These are phyloP conservation scores for Enhydra lutris DNA, from an alignment of 2,113 vertebrate genomes.

Conservation along the genomic window DNA sequence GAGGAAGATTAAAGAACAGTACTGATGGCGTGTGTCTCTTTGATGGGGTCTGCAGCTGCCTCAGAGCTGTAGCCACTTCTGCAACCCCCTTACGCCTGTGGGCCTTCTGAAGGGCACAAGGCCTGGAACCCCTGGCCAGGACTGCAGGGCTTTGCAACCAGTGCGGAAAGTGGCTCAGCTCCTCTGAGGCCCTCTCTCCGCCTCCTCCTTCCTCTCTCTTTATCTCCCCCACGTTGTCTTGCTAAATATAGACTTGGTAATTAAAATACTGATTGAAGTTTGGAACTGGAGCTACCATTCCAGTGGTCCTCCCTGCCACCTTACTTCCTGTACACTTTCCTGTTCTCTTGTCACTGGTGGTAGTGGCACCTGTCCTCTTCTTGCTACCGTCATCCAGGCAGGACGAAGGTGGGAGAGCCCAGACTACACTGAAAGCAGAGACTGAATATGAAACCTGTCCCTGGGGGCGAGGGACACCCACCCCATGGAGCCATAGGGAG, in stretches of 20 bases:
- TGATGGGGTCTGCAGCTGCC: conserved; percentile 40
- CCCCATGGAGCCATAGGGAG: background rate
- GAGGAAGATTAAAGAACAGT: conserved; percentile 58
- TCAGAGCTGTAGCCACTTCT: background rate
- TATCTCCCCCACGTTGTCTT: conserved; percentile 31
- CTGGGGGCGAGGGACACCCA: background rate
- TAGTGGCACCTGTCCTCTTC: background rate
- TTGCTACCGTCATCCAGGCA: background rate
- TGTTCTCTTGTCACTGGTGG: background rate
- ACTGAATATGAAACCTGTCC: background rate
- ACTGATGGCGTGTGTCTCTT: background rate
- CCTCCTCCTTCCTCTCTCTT: conserved; percentile 29
- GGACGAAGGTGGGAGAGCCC: background rate
- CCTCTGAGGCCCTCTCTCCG: conserved; percentile 39
- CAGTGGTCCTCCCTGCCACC: conserved; percentile 1
- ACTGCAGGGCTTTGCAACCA: conserved; percentile 53
- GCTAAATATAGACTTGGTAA: conserved; percentile 74
- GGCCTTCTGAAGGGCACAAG: conserved; percentile 34
- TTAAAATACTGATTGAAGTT: conserved; percentile 70
- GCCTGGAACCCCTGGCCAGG: conserved; percentile 21
- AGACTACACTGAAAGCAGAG: background rate
- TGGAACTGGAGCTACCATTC: conserved; percentile 42
- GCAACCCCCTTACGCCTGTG: background rate
- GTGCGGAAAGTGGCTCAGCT: conserved; percentile 54
- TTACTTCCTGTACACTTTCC: background rate